Conservation (phyloP, 1,140 invertebrate genomes). For the Trachelipus rathkii region DNA sequence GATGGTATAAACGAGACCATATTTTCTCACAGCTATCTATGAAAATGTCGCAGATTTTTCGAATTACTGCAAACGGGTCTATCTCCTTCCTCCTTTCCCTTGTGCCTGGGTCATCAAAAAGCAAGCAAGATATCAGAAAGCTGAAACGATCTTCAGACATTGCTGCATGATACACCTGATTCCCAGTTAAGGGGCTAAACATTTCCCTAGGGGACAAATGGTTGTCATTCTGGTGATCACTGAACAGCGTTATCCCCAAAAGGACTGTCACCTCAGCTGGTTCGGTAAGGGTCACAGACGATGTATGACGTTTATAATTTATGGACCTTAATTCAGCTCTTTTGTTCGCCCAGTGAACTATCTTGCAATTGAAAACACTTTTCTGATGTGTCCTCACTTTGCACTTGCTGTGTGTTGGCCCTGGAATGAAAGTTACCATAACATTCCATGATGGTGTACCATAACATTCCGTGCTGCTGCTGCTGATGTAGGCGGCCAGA, state of each 20-base stretch:
- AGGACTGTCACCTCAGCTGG: constrained; percentile 26
- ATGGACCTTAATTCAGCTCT: constrained; percentile 16
- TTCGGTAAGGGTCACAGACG: constrained; percentile 14
- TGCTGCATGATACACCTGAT: constrained; percentile 17
- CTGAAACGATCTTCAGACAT: constrained; percentile 30
- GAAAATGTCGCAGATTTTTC: constrained; percentile 44
- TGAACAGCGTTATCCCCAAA: constrained; percentile 22
- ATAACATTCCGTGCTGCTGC: no score
- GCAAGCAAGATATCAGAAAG: constrained; percentile 24
- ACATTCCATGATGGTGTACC: no score
- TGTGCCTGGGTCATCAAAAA: constrained; percentile 46
- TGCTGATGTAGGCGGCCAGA: no score
- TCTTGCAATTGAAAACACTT: constrained; percentile 20
- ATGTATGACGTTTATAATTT: constrained; percentile 16
- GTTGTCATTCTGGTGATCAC: constrained; percentile 16
- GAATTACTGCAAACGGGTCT: constrained; percentile 44
- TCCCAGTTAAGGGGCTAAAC: constrained; percentile 17
- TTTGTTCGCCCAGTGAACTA: constrained; percentile 23
- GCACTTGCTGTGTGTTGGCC: constrained; percentile 3
- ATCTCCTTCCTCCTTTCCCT: constrained; percentile 28
- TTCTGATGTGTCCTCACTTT: constrained; percentile 14
- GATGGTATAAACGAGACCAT: constrained; percentile 44
- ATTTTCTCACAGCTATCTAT: constrained; percentile 24
- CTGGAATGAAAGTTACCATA: not conserved
- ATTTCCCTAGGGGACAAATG: constrained; percentile 20